Percentiles rank a stretch among this genome's conserved stretches.
phyloP scores from a whole-genome alignment of 2,113 vertebrate genomes.

The Microcebus murinus region DNA sequence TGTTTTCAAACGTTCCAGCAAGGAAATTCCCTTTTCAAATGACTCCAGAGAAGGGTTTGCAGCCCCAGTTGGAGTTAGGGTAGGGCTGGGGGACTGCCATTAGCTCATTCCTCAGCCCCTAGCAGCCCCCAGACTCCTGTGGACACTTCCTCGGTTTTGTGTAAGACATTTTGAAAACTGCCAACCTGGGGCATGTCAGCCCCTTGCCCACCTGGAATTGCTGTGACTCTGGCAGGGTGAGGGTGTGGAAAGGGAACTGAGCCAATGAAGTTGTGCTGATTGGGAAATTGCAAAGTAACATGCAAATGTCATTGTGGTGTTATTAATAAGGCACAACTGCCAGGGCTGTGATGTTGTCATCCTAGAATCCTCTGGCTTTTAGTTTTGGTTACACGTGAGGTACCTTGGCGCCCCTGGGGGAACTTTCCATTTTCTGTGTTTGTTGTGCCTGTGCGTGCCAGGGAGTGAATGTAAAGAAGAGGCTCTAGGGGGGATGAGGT shows the following conservation, averaged over 20 bases:
- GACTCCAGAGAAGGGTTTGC: neutral
- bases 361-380: constrained; percentile 46
- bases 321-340: constrained; percentile 30
- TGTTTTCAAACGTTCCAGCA: constrained; percentile 4
- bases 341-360: neutral
- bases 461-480: neutral
- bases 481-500: neutral
- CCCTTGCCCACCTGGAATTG: neutral
- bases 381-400: constrained; percentile 1
- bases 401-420: neutral
- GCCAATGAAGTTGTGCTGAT: neutral
- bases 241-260: neutral
- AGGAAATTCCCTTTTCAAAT: constrained; percentile 23
- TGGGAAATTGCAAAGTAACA: neutral
- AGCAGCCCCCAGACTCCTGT: neutral
- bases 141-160: neutral
- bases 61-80: neutral
- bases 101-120: neutral
- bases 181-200: neutral
- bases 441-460: neutral
- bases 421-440: neutral
- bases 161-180: neutral
- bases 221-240: neutral
- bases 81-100: neutral
- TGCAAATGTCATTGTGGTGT: neutral